Evolutionary conservation across 2,888 invertebrate species (phyloP), one percentile per base, ranked within the genome.

Genomic region (Camptogramma bilineatum): DNA sequence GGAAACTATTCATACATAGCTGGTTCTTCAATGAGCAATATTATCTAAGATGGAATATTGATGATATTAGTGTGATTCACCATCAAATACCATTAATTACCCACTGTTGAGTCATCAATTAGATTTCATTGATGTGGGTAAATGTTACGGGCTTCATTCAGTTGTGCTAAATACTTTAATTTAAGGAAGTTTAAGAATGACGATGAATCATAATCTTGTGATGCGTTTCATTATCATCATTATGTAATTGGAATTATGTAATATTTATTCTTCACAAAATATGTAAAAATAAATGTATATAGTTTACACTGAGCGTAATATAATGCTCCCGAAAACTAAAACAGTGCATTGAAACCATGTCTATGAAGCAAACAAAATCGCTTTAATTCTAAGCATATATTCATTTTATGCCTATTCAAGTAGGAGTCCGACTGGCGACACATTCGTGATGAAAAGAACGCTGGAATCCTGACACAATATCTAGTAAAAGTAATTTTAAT

Each of bases 21-120:
- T 9, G n/a, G 21, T 65, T 56, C 50, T 17, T 52, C 52, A 61
- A 62, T 66, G 56, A 50, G 54, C 54, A 61, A 19, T 54, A 34
- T 59, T 61, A 64, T 71, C 62, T 65, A 50, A 53, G 53, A 39
- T 39, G 54, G 48, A 64, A 65, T 62, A 56, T 19, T 62, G 63
- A 47, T 54, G 65, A 64, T 56, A 52, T 53, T 64, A 17, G 48
- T 53, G 68, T 71, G 71, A 73, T 69, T 73, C 71, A 71, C 66
- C 68, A 62, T 54, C 46, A 62, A 65, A 57, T 52, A 61, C 51
- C 55, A 67, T 62, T 68, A 62, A 66, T 54, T 68, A 46, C 57
- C 60, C 68, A 52, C 66, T 48, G 62, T 66, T 70, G 71, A 73
- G 47, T 71, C 73, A 73, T 73, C 70, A 71, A 70, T 73, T 70